These are phyloP conservation scores for Hypothenemus hampei DNA, from an alignment of 1,140 invertebrate genomes.

Conservation along the genomic window DNA sequence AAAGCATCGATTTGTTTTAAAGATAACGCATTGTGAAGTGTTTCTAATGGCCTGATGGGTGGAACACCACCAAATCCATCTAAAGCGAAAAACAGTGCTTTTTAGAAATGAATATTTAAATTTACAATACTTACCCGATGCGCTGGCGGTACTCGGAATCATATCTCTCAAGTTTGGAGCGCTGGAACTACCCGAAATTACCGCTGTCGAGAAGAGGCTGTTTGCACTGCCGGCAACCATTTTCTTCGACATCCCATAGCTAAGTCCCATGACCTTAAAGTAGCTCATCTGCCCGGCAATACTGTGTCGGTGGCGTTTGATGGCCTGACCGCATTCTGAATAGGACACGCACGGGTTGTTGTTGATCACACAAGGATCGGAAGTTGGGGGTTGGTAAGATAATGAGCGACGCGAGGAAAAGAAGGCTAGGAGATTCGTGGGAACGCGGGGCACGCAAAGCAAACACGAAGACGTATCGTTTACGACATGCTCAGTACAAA, in stretches of 20 bases:
- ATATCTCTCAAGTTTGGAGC: constrained; percentile 85
- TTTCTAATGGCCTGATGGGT: constrained; percentile 89
- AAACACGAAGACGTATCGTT: constrained; percentile 43
- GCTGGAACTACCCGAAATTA: constrained; percentile 87
- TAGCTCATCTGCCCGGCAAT: constrained; percentile 89
- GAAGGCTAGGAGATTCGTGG: constrained; percentile 46
- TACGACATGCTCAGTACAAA: no score
- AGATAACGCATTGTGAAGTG: constrained; percentile 91
- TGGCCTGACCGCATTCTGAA: constrained; percentile 56
- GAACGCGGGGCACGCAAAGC: constrained; percentile 43
- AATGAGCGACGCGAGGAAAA: constrained; percentile 41
- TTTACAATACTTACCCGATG: constrained; percentile 58
- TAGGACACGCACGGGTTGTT: constrained; percentile 43
- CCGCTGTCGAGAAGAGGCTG: constrained; percentile 87
- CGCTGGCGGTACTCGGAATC: constrained; percentile 65
- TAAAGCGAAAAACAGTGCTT: constrained; percentile 50
- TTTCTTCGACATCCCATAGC: constrained; percentile 60
- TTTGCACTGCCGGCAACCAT: constrained; percentile 62
- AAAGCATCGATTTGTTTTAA: constrained; percentile 84
- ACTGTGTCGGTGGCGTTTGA: constrained; percentile 82
- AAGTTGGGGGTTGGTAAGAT: constrained; percentile 41
- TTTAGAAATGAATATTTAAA: not conserved
- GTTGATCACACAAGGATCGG: constrained; percentile 33
- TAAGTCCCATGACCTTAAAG: constrained; percentile 79
- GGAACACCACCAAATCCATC: constrained; percentile 87